These are phyloP conservation scores for Syritta pipiens DNA, from an alignment of 2,888 invertebrate species.

Conservation along the genomic window DNA sequence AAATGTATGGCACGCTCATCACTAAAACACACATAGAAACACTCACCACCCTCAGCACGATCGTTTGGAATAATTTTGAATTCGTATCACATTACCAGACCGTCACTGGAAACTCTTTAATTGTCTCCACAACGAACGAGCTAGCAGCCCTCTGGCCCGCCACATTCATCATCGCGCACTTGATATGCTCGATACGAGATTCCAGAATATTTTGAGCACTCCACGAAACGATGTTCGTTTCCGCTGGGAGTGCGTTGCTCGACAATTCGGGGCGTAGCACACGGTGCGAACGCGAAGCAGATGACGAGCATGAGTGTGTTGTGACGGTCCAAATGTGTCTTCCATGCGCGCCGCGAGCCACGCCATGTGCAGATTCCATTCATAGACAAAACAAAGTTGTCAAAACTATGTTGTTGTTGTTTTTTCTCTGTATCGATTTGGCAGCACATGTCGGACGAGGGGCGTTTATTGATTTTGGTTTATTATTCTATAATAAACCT, in stretches of 20 bases:
- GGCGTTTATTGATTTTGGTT: conserved; percentile 46
- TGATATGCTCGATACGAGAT: conserved; percentile 53
- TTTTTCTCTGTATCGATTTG: neutral
- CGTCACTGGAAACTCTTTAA: conserved; percentile 42
- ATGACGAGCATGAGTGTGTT: conserved; percentile 40
- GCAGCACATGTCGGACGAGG: neutral
- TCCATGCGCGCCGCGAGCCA: neutral
- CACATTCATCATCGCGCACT: conserved; percentile 12
- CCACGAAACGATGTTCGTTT: conserved; percentile 50
- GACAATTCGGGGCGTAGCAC: neutral
- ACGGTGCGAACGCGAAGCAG: conserved; percentile 21
- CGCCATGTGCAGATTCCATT: conserved; percentile 44
- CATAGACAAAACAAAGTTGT: conserved; percentile 22
- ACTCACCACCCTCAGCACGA: conserved; percentile 45
- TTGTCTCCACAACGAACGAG: conserved; percentile 18
- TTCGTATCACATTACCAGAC: conserved; percentile 55
- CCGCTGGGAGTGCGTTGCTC: conserved; percentile 23
- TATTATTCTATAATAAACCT: too few relatives aligned
- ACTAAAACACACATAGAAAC: conserved; percentile 2
- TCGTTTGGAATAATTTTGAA: conserved; percentile 62
- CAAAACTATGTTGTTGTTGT: conserved; percentile 38
- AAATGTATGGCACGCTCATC: conserved; percentile 64
- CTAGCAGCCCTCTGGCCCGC: neutral
- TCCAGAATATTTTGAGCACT: conserved; percentile 37
- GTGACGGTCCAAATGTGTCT: conserved; percentile 12